phyloP scores from a whole-genome alignment of 2,797 vertebrate genomes.

The Lutjanus argentimaculatus region DNA sequence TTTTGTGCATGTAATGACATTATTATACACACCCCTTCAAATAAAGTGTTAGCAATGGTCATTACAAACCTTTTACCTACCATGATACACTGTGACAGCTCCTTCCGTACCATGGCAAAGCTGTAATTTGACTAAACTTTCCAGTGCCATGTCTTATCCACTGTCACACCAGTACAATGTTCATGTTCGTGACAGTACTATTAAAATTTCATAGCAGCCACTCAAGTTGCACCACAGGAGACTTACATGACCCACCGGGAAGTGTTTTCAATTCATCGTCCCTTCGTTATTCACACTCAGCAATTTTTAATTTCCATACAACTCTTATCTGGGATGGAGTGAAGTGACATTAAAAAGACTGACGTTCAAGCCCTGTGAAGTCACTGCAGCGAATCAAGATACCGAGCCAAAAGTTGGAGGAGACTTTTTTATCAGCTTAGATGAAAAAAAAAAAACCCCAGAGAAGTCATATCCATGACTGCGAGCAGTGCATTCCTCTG shows the following conservation, averaged over 20 bases:
- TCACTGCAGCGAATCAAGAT: conserved; percentile 56
- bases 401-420: conserved; percentile 42
- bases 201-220: conserved; percentile 41
- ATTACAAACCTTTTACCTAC: background rate
- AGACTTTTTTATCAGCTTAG: conserved; percentile 33
- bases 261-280: conserved; percentile 49
- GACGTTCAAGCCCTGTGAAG: conserved; percentile 56
- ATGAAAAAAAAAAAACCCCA: conserved; percentile 15
- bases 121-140: background rate
- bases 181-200: conserved; percentile 2
- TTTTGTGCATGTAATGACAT: too few species aligned
- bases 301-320: conserved; percentile 59
- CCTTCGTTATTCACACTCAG: conserved; percentile 51
- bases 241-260: conserved; percentile 36
- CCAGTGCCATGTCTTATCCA: background rate
- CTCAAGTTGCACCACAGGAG: conserved; percentile 36
- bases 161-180: conserved; percentile 4
- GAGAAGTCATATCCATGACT: conserved; percentile 42
- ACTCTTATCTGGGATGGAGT: conserved; percentile 61
- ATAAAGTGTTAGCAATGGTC: too few species aligned
- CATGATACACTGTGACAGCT: background rate
- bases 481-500: conserved; percentile 22
- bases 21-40: too few species aligned
- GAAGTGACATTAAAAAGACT: conserved; percentile 62
- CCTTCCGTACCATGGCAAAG: background rate